These are phyloP conservation scores for Hydrolagus colliei DNA, from an alignment of 2,797 vertebrate species.

Conservation along the genomic window DNA sequence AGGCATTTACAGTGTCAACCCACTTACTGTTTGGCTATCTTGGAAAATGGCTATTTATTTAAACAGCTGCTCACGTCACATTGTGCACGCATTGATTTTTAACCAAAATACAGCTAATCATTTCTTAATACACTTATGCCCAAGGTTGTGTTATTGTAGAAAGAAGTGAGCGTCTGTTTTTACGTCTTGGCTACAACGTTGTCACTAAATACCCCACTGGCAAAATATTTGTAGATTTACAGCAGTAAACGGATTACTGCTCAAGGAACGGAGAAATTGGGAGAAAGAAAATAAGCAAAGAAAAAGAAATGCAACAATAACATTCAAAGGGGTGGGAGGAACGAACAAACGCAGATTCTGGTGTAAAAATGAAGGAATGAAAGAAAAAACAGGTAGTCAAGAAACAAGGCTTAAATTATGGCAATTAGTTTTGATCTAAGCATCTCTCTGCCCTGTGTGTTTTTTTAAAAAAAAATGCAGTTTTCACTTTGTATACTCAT, in stretches of 20 bases:
- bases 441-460: not conserved
- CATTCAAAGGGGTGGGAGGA: too few relatives aligned
- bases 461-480: too few relatives aligned
- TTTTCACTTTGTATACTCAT: too few relatives aligned
- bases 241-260: not conserved
- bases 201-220: too few relatives aligned
- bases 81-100: not conserved
- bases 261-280: not conserved
- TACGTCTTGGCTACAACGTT: not conserved
- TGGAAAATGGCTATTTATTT: not conserved
- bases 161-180: not conserved
- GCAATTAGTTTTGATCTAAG: not conserved
- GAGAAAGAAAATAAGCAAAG: not conserved
- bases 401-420: not conserved
- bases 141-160: not conserved
- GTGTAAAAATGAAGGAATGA: not conserved
- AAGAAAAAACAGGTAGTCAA: not conserved
- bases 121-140: not conserved
- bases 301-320: not conserved
- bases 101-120: not conserved
- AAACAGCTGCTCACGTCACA: not conserved
- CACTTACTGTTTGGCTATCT: not conserved
- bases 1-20: not conserved
- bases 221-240: not conserved
- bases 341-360: too few relatives aligned